phyloP scores from a whole-genome alignment of 2,888 invertebrate species.

The Caenorhabditis imperialis region DNA sequence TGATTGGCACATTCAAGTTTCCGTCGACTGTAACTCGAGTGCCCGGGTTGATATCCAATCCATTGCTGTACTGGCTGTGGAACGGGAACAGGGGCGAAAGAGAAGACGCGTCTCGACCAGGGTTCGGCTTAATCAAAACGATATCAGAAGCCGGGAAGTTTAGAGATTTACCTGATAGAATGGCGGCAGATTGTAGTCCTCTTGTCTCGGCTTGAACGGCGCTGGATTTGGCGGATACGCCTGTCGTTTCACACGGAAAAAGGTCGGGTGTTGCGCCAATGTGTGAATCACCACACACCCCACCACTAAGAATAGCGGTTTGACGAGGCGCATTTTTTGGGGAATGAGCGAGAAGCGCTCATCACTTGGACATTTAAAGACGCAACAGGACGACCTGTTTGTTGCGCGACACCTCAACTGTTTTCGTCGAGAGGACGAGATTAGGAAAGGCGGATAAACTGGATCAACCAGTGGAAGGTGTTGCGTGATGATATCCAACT shows the following conservation, averaged over 20 bases:
- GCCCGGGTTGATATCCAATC: slow-evolving; percentile 73
- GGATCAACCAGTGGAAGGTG: slow-evolving; percentile 31
- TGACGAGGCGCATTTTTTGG: slow-evolving; percentile 36
- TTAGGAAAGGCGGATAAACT: slow-evolving; percentile 29
- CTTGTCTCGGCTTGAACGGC: slow-evolving; percentile 66
- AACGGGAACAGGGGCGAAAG: slow-evolving; percentile 72
- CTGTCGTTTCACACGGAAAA: slow-evolving; percentile 56
- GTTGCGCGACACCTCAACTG: slow-evolving; percentile 41
- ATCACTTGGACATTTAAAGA: slow-evolving; percentile 34
- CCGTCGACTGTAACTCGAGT: slow-evolving; percentile 71
- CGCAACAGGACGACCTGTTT: slow-evolving; percentile 53
- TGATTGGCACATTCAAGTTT: slow-evolving; percentile 70
- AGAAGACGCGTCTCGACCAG: slow-evolving; percentile 72
- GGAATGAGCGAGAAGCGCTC: neutral
- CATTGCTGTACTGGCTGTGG: slow-evolving; percentile 70
- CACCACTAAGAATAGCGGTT: slow-evolving; percentile 24
- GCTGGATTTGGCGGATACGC: slow-evolving; percentile 73
- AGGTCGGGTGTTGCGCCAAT: slow-evolving; percentile 30
- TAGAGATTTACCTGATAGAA: slow-evolving; percentile 66
- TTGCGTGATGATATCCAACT: slow-evolving; percentile 31
- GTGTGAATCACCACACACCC: slow-evolving; percentile 7
- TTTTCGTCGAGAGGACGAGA: slow-evolving; percentile 30
- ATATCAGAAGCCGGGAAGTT: neutral
- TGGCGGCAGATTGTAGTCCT: slow-evolving; percentile 73
- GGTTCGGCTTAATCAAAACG: slow-evolving; percentile 65